Base-by-base conservation (phyloP, 2,888 invertebrate species). In the Macropis europaea region DNA sequence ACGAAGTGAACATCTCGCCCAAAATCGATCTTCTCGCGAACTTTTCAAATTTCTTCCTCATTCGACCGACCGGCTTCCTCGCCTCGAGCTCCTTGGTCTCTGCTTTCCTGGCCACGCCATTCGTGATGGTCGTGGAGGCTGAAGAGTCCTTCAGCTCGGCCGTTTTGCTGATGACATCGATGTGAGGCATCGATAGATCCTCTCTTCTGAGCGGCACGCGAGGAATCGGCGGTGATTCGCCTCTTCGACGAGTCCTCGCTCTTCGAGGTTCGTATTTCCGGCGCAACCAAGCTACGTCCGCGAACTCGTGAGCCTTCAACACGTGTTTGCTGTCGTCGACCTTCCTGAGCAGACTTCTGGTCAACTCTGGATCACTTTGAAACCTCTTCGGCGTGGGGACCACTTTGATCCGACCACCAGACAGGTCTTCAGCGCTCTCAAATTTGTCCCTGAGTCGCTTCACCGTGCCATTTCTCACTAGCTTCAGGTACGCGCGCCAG, bases 91-190 rank as follows among this genome's bases (percentile, higher is more conserved):
- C 88, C 30, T 76, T 82, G 3, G 88, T 87, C 62, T 87, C 88
- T 0, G 88, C 87, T 66, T 87, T 90, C 13, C 82, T 86, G 70
- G 52, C 88, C 77, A 83, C 82, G 73, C 82, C 79, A 32, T 81
- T 82, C 2, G 64, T 19, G 11, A 74, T 73, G 0, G 77, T 72
- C 4, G 63, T 61, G 0, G 76, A 47, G 2, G 40, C 57, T 0
- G 72, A 45, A 0, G 79, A 77, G 2, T 87, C 87, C 62, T 89
- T 88, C 30, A 95, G 90, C 0, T 93, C 92, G 0, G 96, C 96
- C 60, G 95, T 93, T 90, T 97, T 96, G 81, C 96, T 96, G 82
- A 97, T 97, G n/a, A 97, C 94, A 83, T 97, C 96, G 77, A 97
- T 96, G 84, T 95, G 96, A 0, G 97, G 96, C 96, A 97, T 96